Percentiles rank a stretch among this genome's conserved stretches.
Evolutionary conservation across 2,888 invertebrate species (phyloP).

Genomic region (Anoncus sp.): DNA sequence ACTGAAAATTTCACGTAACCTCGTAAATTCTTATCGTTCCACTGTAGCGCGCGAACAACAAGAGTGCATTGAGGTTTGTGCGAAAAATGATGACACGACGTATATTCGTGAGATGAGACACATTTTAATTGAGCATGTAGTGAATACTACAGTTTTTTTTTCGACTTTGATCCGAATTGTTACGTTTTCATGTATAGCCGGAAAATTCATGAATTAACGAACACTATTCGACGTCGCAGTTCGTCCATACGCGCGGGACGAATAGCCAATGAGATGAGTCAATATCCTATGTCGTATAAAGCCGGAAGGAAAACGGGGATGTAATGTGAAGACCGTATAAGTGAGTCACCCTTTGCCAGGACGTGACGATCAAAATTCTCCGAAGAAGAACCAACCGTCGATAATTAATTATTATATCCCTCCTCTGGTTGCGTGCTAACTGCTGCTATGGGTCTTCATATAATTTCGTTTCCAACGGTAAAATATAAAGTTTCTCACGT

Average conservation of each 20-base stretch:
- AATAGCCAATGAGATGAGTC: slow-evolving; percentile 16
- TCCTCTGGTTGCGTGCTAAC: slow-evolving; percentile 11
- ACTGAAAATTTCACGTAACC: slow-evolving; percentile 30
- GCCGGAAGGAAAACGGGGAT: slow-evolving; percentile 27
- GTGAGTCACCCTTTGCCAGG: slow-evolving; percentile 52
- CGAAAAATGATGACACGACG: slow-evolving; percentile 3
- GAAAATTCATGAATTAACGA: background rate
- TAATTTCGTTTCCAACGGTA: slow-evolving; percentile 24
- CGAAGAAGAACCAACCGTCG: slow-evolving; percentile 38
- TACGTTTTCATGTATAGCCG: background rate
- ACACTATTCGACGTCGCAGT: background rate
- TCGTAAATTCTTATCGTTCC: slow-evolving; percentile 60
- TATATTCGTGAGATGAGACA: background rate
- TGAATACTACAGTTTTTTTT: background rate
- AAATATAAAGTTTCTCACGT: slow-evolving; percentile 45
- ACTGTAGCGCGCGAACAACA: slow-evolving; percentile 37
- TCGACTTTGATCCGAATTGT: background rate
- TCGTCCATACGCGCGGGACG: background rate
- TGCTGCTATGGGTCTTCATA: slow-evolving; percentile 50
- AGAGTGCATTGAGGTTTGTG: slow-evolving; percentile 18
- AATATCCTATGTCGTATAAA: slow-evolving; percentile 13
- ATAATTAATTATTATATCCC: slow-evolving; percentile 51
- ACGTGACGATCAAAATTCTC: slow-evolving; percentile 52
- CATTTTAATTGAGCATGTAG: background rate
- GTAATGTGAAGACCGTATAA: slow-evolving; percentile 3